These are phyloP conservation scores for Sebastes itinus DNA, from an alignment of 2,797 vertebrate genomes.

Conservation along the genomic window DNA sequence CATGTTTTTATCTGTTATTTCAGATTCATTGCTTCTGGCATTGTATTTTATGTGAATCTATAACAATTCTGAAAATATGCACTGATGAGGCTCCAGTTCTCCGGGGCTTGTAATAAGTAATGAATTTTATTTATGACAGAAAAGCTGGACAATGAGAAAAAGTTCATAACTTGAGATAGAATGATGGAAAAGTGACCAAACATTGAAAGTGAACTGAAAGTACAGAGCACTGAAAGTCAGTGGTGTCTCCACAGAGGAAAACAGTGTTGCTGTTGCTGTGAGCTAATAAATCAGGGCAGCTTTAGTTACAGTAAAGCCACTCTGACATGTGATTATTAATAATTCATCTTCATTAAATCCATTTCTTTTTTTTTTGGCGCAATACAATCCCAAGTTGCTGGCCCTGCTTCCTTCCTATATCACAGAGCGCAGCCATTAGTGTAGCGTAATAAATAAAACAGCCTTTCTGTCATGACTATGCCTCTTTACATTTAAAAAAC, in stretches of 20 bases:
- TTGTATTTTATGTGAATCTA: constrained; percentile 29
- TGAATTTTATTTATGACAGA: neutral
- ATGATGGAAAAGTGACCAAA: neutral
- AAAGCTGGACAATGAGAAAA: neutral
- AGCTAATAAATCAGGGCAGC: constrained; percentile 28
- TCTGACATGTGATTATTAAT: constrained; percentile 57
- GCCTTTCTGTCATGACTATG: neutral
- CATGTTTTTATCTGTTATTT: constrained; percentile 27
- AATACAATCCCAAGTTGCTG: neutral
- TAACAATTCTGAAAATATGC: constrained; percentile 9
- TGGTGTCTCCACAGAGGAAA: neutral
- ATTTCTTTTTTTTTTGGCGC: constrained; percentile 14
- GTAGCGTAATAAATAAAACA: constrained; percentile 32
- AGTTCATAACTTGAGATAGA: neutral
- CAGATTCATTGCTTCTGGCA: constrained; percentile 7
- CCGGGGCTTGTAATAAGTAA: neutral
- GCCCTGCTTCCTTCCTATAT: constrained; percentile 3
- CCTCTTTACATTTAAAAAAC: constrained; percentile 24
- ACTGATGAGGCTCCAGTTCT: constrained; percentile 11
- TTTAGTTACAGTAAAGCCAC: constrained; percentile 37
- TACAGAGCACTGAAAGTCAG: neutral
- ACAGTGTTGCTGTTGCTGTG: neutral
- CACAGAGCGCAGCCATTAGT: constrained; percentile 24
- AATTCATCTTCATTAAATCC: constrained; percentile 53
- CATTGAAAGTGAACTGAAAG: neutral